These are phyloP conservation scores for Ranitomeya variabilis DNA, from an alignment of 2,113 vertebrate species.

Conservation along the genomic window DNA sequence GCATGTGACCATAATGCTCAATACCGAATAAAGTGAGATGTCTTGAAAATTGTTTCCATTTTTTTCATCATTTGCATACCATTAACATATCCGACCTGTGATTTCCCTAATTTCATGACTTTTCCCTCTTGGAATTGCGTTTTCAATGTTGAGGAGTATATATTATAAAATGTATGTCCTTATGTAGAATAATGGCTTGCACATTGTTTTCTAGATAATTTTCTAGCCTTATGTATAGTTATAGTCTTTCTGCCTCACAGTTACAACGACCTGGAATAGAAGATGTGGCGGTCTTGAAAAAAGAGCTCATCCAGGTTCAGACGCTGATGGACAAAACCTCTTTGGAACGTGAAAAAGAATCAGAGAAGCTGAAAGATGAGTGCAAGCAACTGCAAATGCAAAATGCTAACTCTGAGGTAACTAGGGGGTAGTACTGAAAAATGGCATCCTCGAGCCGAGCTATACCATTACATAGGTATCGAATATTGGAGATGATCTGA, in stretches of 20 bases:
- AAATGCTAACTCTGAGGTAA: constrained; percentile 87
- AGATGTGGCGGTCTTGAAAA: constrained; percentile 94
- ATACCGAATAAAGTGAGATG: too few relatives aligned
- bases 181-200: neutral
- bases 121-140: too few relatives aligned
- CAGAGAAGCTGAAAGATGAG: constrained; percentile 85
- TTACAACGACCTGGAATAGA: constrained; percentile 94
- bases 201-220: constrained; percentile 9
- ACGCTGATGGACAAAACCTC: constrained; percentile 95
- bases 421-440: neutral
- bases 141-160: too few relatives aligned
- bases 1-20: too few relatives aligned
- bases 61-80: too few relatives aligned
- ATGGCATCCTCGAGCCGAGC: neutral
- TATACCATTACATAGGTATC: neutral
- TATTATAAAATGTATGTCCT: neutral
- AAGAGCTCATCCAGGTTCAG: constrained; percentile 95
- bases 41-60: too few relatives aligned
- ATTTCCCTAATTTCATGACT: too few relatives aligned
- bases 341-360: constrained; percentile 88
- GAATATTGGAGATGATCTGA: neutral
- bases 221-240: constrained; percentile 58
- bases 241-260: constrained; percentile 69
- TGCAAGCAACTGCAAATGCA: constrained; percentile 85
- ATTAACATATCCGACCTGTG: too few relatives aligned